Percentiles rank a stretch among this genome's conserved stretches.
Conservation (phyloP, 2,797 vertebrate species). For the Eulemur mongoz region DNA sequence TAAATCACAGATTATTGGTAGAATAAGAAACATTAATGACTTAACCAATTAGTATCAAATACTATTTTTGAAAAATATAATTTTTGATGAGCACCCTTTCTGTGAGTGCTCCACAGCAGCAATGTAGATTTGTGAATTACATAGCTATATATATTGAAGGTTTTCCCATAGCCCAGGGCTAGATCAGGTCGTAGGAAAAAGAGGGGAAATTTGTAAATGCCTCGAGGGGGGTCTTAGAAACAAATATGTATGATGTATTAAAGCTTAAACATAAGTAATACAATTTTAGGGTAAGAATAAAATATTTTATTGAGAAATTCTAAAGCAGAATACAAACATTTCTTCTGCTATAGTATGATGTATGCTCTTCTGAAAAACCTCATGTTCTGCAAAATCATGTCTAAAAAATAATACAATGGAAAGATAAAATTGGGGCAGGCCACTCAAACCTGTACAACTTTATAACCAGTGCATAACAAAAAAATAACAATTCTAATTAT, state of each 20-base stretch:
- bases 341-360: slow-evolving; percentile 6
- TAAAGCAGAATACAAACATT: slow-evolving; percentile 6
- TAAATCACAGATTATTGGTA: slow-evolving; percentile 20
- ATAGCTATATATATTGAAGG: not conserved
- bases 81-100: not conserved
- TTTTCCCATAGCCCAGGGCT: not conserved
- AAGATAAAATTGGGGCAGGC: not conserved
- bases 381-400: not conserved
- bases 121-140: not conserved
- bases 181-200: not conserved
- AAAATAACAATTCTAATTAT: not conserved
- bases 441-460: not conserved
- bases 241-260: not conserved
- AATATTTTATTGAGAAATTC: not conserved
- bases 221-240: not conserved
- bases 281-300: not conserved
- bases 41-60: slow-evolving; percentile 44
- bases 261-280: not conserved
- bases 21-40: slow-evolving; percentile 8
- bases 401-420: not conserved
- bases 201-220: not conserved
- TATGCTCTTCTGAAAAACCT: not conserved
- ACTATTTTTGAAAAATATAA: slow-evolving; percentile 11
- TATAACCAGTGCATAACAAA: not conserved
- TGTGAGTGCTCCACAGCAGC: not conserved